Evolutionary conservation across 2,888 invertebrate species (phyloP).

Genomic region (Oscheius sp.): DNA sequence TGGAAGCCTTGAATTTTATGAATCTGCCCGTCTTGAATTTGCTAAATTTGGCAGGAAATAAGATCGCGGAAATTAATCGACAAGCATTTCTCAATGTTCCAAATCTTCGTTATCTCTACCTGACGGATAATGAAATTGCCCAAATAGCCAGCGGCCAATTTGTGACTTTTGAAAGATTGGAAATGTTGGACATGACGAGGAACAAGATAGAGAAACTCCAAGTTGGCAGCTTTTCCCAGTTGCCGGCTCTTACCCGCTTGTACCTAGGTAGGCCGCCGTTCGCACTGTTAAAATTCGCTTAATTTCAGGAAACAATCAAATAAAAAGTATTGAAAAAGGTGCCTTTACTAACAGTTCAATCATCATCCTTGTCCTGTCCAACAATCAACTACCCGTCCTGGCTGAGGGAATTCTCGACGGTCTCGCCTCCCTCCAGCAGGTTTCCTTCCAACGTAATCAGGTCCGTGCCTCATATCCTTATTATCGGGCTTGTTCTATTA

Average conservation of each 20-base stretch:
- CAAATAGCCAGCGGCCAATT: constrained; percentile 64
- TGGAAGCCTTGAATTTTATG: constrained; percentile 71
- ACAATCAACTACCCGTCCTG: constrained; percentile 61
- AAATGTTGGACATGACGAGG: constrained; percentile 67
- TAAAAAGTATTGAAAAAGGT: constrained; percentile 52
- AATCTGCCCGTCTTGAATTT: constrained; percentile 71
- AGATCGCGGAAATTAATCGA: constrained; percentile 58
- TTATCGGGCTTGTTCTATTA: neutral
- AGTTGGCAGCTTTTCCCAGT: constrained; percentile 53
- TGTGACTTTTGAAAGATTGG: constrained; percentile 69
- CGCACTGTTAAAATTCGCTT: neutral
- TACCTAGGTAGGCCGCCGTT: constrained; percentile 62
- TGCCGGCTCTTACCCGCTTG: constrained; percentile 66
- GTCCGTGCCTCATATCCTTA: constrained; percentile 49
- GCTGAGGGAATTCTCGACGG: constrained; percentile 63
- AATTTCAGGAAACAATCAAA: constrained; percentile 34
- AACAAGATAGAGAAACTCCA: constrained; percentile 58
- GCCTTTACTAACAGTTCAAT: constrained; percentile 71
- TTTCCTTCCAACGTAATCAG: constrained; percentile 70
- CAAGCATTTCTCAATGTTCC: constrained; percentile 73
- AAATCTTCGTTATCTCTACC: constrained; percentile 70
- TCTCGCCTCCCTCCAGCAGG: constrained; percentile 66
- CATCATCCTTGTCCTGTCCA: constrained; percentile 64
- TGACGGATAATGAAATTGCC: constrained; percentile 67
- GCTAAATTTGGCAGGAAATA: constrained; percentile 69